Conservation (phyloP, 2,888 invertebrate species). For the Xestia c-nigrum region DNA sequence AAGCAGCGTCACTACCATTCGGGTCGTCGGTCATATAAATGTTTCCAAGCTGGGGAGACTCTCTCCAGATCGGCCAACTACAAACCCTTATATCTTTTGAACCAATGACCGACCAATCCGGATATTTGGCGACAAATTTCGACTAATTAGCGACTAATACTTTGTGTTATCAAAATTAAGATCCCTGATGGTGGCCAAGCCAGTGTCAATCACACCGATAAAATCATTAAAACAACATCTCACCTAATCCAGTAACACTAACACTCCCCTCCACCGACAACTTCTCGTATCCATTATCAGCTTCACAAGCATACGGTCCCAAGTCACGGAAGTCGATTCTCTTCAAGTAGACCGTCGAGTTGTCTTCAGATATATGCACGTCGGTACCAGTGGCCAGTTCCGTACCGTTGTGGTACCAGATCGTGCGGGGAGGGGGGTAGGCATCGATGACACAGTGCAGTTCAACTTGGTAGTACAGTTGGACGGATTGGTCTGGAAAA, state of each 20-base stretch:
- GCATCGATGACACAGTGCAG: constrained; percentile 76
- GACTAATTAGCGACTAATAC: too few species aligned
- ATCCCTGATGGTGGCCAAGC: too few species aligned
- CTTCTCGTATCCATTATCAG: constrained; percentile 85
- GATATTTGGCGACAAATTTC: too few species aligned
- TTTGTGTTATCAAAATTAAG: too few species aligned
- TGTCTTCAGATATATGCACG: constrained; percentile 70
- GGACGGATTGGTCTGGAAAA: constrained; percentile 77
- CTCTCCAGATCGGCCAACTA: too few species aligned
- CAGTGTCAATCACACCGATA: neutral
- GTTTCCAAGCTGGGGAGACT: too few species aligned
- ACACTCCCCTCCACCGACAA: constrained; percentile 75
- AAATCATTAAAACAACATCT: constrained; percentile 46
- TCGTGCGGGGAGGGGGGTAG: constrained; percentile 70
- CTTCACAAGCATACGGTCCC: constrained; percentile 89
- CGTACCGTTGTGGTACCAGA: constrained; percentile 83
- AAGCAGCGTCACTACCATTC: too few species aligned
- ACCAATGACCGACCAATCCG: too few species aligned
- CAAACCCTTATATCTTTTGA: too few species aligned
- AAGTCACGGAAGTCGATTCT: constrained; percentile 78
- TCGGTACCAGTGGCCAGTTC: constrained; percentile 65
- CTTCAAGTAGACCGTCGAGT: constrained; percentile 72
- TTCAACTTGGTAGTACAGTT: constrained; percentile 77
- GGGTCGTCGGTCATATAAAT: too few species aligned
- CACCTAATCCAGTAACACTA: constrained; percentile 80